Conservation (phyloP, 2,888 invertebrate genomes). For the Brachycybe producta region DNA sequence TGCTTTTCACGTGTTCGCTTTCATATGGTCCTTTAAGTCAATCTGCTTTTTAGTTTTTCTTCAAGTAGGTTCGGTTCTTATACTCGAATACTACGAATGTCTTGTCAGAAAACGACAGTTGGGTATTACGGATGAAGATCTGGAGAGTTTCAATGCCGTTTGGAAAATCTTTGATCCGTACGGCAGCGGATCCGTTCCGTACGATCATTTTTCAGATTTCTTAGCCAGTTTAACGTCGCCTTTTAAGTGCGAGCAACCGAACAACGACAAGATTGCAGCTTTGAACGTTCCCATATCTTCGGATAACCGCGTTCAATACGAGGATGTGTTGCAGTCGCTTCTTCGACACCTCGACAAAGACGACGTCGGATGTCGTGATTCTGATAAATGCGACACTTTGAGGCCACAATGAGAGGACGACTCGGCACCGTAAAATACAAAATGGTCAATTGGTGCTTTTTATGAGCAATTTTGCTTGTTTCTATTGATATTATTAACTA, state of each 20-base stretch:
- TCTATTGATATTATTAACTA: too few relatives aligned
- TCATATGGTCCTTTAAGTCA: too few relatives aligned
- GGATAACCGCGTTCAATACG: not conserved
- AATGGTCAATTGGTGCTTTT: too few relatives aligned
- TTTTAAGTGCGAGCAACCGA: not conserved
- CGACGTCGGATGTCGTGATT: too few relatives aligned
- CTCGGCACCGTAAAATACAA: too few relatives aligned
- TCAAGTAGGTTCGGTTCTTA: not conserved
- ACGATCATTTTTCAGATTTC: conserved; percentile 6
- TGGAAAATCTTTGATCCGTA: conserved; percentile 13
- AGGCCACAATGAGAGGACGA: too few relatives aligned
- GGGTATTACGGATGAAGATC: conserved; percentile 1
- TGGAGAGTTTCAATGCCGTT: conserved; percentile 1
- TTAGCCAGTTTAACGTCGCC: not conserved
- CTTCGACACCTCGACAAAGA: not conserved
- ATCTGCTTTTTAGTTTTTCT: conserved; percentile 2
- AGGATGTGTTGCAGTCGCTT: conserved; percentile 4
- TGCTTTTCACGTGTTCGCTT: too few relatives aligned
- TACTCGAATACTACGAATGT: conserved; percentile 5
- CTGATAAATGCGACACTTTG: too few relatives aligned
- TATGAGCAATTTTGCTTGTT: too few relatives aligned
- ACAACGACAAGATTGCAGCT: not conserved
- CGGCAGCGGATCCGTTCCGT: not conserved
- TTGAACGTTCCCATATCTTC: conserved; percentile 6
- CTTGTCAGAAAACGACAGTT: not conserved